Base-by-base conservation (phyloP, 2,888 invertebrate species). In the Cabera pusaria region DNA sequence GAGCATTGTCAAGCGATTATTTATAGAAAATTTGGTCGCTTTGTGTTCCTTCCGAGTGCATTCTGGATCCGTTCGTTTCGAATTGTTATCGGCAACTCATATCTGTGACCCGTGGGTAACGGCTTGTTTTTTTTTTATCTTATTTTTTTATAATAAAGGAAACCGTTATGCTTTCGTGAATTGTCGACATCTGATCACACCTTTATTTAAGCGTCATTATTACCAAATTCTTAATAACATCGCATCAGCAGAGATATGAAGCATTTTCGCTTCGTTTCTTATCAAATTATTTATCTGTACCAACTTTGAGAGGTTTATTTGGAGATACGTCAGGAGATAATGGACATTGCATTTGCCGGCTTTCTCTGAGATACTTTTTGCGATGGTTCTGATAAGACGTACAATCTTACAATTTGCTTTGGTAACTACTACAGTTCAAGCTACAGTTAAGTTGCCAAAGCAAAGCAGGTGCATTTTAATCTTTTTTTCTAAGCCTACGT, bases 1-100 rank as follows among this genome's bases (percentile, higher is more conserved):
- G 64, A 59, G 72, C 72, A 82, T 86, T 86, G 86, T 87, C 67
- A 77, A 68, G 68, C 80, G 84, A 85, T 85, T 86, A 87, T 86
- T 87, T 86, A 84, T 87, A 86, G 83, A 86, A 83, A 84, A 84
- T 82, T 86, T 79, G 72, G 78, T 64, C 68, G 72, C 81, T 83
- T 87, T 86, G 84, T 86, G 72, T 67, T 65, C 72, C 72, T 76
- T 78, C 75, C 72, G 76, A 78, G 68, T 64, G 72, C 62, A 72
- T 64, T 57, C 66, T 63, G 56, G 67, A 57, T 65, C 56, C 57
- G 58, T 64, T 64, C 59, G 66, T 71, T 68, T 72, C 59, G 59
- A 69, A 73, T 77, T 69, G 72, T 77, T 69, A 68, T 69, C 67
- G 61, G 59, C 61, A 49, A 58, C 50, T 56, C 59, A 50, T 63